These are phyloP conservation scores for Mesorhabditis spiculigera DNA, from an alignment of 2,888 invertebrate species.

Conservation along the genomic window DNA sequence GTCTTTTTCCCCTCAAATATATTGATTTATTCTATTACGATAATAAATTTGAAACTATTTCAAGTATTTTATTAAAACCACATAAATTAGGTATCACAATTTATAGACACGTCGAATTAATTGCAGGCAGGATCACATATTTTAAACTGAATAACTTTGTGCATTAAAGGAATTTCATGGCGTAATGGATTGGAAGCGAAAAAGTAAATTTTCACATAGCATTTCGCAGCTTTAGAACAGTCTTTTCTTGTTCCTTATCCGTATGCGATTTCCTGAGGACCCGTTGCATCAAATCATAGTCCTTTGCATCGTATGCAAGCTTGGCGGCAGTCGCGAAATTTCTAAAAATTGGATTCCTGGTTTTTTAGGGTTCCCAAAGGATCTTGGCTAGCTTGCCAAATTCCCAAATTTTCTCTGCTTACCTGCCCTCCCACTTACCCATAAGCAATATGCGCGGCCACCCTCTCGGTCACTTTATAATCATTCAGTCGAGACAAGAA, in stretches of 20 bases:
- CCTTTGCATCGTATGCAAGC: constrained; percentile 33
- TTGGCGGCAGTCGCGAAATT: constrained; percentile 37
- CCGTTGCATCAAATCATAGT: constrained; percentile 24
- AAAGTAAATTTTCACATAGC: background rate
- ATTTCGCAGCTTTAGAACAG: background rate
- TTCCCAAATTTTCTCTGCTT: background rate
- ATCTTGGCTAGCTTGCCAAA: background rate
- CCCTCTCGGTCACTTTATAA: constrained; percentile 73
- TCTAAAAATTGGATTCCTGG: constrained; percentile 17
- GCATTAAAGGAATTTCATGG: background rate
- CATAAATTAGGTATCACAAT: no score
- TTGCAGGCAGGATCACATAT: no score
- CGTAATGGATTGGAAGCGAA: no score
- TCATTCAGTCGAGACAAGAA: constrained; percentile 79
- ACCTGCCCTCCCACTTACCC: constrained; percentile 66
- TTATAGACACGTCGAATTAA: no score
- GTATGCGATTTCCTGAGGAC: constrained; percentile 31
- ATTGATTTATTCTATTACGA: no score
- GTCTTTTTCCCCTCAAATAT: no score
- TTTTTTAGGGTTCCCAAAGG: background rate
- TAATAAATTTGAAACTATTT: no score
- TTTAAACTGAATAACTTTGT: background rate
- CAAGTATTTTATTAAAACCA: no score
- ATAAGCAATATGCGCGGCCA: constrained; percentile 81
- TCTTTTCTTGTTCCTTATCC: constrained; percentile 13